Evolutionary conservation across 2,797 vertebrate species (phyloP).

Genomic region (Hoplostethus mediterraneus): DNA sequence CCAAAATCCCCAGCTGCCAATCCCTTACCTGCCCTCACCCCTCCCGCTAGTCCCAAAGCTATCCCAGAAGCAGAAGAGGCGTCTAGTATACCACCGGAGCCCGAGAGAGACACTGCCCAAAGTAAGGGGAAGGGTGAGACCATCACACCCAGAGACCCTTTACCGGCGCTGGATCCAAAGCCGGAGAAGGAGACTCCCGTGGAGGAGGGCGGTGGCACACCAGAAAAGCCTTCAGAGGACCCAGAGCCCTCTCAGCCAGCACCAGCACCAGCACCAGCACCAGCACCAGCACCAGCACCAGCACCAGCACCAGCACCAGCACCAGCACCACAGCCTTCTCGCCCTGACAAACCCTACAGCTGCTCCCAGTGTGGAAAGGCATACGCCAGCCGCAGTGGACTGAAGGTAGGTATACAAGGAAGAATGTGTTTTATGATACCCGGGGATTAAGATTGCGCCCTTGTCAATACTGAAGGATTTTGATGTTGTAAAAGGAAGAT

Average conservation of each 20-base stretch:
- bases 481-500: neutral
- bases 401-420: slow-evolving; percentile 79
- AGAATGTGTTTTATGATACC: neutral
- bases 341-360: slow-evolving; percentile 87
- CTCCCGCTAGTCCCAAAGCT: slow-evolving; percentile 70
- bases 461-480: neutral
- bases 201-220: slow-evolving; percentile 42
- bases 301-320: slow-evolving; percentile 58
- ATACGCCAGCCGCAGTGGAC: slow-evolving; percentile 88
- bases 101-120: slow-evolving; percentile 42
- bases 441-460: neutral
- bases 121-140: slow-evolving; percentile 50
- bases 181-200: slow-evolving; percentile 52
- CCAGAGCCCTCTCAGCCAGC: slow-evolving; percentile 44
- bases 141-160: slow-evolving; percentile 34
- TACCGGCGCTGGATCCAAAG: slow-evolving; percentile 45
- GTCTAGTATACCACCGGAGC: slow-evolving; percentile 38
- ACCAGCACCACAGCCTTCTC: slow-evolving; percentile 64
- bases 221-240: slow-evolving; percentile 58
- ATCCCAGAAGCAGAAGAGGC: slow-evolving; percentile 46
- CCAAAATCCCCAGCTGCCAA: slow-evolving; percentile 47
- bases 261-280: slow-evolving; percentile 57
- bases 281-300: slow-evolving; percentile 58
- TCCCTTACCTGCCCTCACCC: slow-evolving; percentile 65
- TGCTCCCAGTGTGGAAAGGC: slow-evolving; percentile 88